Evolutionary conservation across 64 coral and sea anemone species (phyloP), one percentile per base, ranked within the genome.

Genomic region (Porites lutea): DNA sequence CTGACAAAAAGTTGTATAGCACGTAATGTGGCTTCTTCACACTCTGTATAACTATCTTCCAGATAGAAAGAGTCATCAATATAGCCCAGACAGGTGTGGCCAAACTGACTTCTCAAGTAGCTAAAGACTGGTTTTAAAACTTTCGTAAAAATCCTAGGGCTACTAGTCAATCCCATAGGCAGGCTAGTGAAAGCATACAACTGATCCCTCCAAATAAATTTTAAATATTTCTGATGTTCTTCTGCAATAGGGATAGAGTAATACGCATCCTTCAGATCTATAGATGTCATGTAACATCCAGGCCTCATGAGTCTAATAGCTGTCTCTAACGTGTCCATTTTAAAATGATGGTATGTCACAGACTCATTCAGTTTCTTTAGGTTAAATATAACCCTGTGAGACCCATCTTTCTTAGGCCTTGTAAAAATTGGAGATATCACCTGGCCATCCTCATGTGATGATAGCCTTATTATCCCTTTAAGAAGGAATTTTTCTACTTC

Each of bases 101-200:
- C n/a, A n/a, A n/a, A n/a, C n/a, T n/a, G n/a, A n/a, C n/a, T n/a
- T n/a, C 94, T 82, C 48, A 92, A 66, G 27, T 19, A 43, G 13
- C 52, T 48, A 88, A 88, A 92, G 18, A 92, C 68, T 37, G 94
- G 77, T 58, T 96, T 96, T 68, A 96, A 21, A 13, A 84, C 57
- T 75, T 88, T 95, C 4, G 94, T 95, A 52, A 96, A 96, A 61
- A 96, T 88, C 49, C 75, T 88, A 12, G 77, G 94, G 22, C 89
- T 89, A 88, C 86, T 89, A 52, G 86, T 83, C 37, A 92, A 82
- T 45, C 85, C 90, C 89, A 89, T 96, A 22, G 89, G 86, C 44
- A 92, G 75, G 14, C 83, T 63, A 92, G 46, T 77, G 62, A 96
- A 96, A 20, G 71, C 22, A 83, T 88, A 96, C 50, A 96, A 80